Conservation (phyloP, 2,113 vertebrate genomes). For the Neodon shergylaensis region DNA sequence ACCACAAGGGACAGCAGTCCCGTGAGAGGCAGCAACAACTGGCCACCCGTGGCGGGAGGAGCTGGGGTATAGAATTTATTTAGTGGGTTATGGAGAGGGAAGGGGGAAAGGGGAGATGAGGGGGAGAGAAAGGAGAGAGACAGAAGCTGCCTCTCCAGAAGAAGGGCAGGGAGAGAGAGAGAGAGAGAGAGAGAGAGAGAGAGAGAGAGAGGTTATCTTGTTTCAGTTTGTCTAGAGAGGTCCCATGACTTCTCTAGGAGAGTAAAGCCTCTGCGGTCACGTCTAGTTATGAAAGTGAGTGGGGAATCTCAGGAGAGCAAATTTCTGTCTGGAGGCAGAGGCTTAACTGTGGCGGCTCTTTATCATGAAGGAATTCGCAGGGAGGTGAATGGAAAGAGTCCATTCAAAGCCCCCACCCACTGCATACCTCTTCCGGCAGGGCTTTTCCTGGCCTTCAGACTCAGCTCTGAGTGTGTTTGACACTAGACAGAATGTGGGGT, state of each 20-base stretch:
- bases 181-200: too few relatives aligned
- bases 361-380: neutral
- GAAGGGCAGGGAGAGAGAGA: too few relatives aligned
- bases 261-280: neutral
- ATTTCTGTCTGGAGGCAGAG: neutral
- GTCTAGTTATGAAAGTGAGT: neutral
- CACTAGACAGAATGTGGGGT: neutral
- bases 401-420: neutral
- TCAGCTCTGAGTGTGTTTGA: neutral
- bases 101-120: too few relatives aligned
- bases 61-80: too few relatives aligned
- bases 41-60: too few relatives aligned
- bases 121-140: too few relatives aligned
- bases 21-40: too few relatives aligned
- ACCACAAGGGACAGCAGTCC: too few relatives aligned
- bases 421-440: neutral
- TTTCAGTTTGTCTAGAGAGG: neutral
- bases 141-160: too few relatives aligned
- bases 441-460: neutral
- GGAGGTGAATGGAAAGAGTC: fast-evolving
- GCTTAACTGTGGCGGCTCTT: neutral
- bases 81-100: too few relatives aligned
- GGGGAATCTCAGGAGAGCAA: neutral
- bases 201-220: neutral
- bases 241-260: neutral